A percentile compares a stretch with the other conserved stretches of the same genome.
Conservation (phyloP, 23 tunicate species). For the Clavelina lepadiformis region DNA sequence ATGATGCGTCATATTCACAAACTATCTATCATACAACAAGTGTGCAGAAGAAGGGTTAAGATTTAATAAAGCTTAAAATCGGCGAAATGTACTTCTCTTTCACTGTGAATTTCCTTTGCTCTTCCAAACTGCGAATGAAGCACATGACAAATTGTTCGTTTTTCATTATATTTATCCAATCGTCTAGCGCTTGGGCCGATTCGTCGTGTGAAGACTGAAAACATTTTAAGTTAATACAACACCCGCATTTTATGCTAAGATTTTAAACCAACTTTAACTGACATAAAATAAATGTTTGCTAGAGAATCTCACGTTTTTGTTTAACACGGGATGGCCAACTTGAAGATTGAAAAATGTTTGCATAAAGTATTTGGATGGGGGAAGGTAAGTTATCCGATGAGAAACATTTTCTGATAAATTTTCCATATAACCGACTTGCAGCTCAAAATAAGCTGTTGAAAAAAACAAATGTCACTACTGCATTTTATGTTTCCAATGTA, state of each 20-base stretch:
- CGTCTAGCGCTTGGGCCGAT: conserved; percentile 23
- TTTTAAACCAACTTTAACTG: background rate
- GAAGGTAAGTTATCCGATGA: conserved; percentile 56
- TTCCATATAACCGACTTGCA: conserved; percentile 87
- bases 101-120: conserved; percentile 75
- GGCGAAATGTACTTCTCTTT: conserved; percentile 77
- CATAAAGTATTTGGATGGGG: conserved; percentile 58
- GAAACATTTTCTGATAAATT: conserved; percentile 65
- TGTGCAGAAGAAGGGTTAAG: too few species aligned
- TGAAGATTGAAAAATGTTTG: conserved; percentile 68
- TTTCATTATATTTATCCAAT: conserved; percentile 44
- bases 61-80: too few species aligned
- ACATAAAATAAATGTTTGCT: background rate
- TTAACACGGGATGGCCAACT: conserved; percentile 50
- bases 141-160: conserved; percentile 57
- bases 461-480: too few species aligned
- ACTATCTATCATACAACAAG: too few species aligned
- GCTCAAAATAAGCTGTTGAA: conserved; percentile 79
- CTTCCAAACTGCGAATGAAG: conserved; percentile 69
- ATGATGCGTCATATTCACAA: too few species aligned
- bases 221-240: background rate
- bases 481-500: too few species aligned
- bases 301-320: conserved; percentile 19
- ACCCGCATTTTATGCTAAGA: background rate
- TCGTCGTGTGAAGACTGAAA: conserved; percentile 23